Evolutionary conservation across 2,797 vertebrate species (phyloP), one percentile per base, ranked within the genome.

Genomic region (Momotus momota): DNA sequence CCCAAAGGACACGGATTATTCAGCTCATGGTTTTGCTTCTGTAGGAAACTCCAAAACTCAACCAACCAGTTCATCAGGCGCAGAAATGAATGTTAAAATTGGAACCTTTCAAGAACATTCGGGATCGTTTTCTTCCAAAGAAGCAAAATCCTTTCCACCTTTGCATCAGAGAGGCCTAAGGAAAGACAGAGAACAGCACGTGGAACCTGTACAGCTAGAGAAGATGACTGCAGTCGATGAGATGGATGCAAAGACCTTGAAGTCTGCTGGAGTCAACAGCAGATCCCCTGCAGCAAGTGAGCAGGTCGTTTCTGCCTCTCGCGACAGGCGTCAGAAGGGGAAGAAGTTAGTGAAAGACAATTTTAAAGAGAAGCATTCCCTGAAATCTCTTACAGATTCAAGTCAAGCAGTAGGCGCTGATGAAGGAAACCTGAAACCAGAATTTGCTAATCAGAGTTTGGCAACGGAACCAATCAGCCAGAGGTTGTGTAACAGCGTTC

Each of bases 1-100:
- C 84, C 96, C 96, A 48, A 99, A 98, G 97, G 98, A 98, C 67
- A 90, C 97, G 12, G 99, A 99, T 66, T 97, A 97, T 41, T 73
- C 57, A 14, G 94, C 87, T 86, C 97, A 98, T 52, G 92, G 78
- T 58, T 90, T 97, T 85, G 62, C 97, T 87, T 97, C 98, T 91
- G 97, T 94, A 52, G 96, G 96, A 81, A 94, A 65, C 70, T 80
- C 95, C 43, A 98, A 97, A 94, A 58, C 94, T 55, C 98, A 96
- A 9, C 46, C 73, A 38, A 83, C 81, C 23, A 75, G 85, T 54
- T 62, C 92, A 17, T 81, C 74, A 1, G 92, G 90, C 1, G 0
- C 73, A 12, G 98, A 98, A 48, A 23, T 91, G 5, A 97, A 35
- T 43, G 62, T 93, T 55, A 96, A 96, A 95, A 70, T 81, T 8